Base-by-base conservation (phyloP, 2,113 vertebrate genomes). In the Upupa epops region DNA sequence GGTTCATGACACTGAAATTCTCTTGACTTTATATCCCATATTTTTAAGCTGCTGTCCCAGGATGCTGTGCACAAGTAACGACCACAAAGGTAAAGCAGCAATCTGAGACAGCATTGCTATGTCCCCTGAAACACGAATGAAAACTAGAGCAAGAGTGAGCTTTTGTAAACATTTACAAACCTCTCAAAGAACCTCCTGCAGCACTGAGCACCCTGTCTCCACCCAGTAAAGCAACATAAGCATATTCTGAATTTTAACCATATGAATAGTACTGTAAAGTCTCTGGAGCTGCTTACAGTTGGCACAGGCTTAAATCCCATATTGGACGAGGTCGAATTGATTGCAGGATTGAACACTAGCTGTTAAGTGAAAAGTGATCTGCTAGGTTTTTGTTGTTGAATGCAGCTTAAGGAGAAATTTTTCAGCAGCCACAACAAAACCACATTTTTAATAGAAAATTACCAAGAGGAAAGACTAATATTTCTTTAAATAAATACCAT, bases 21-120 rank as follows among this genome's bases (percentile, higher is more conserved):
- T 49, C 97, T 98, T 0, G 96, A 88, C 48, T 97, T 95, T 58
- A 98, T 69, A 37, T 98, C 97, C 98, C 98, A 98, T 85, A 98
- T 95, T 94, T 98, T 98, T 69, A 98, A 86, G 11, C 54, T 97
- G 84, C 96, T 98, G 69, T 98, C 98, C 97, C 98, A 98, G 9
- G 98, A 98, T 36, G 97, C 96, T 16, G 97, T 98, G 92, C 98
- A 98, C 72, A 98, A 92, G 72, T 96, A 97, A 75, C 77, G 97
- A 8, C 98, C 97, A 4, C 96, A 83, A 58, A 63, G 76, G 96
- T 98, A 86, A 98, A 98, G 76, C 97, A 97, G 94, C 98, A 98
- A 78, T 97, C 97, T 3, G 98, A 98, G 73, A 98, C 76, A 4
- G 96, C 97, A 12, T 97, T 98, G 66, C 40, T 48, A 28, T 98